These are phyloP conservation scores for Meta bourneti DNA, from an alignment of 2,888 invertebrate genomes.

Conservation along the genomic window DNA sequence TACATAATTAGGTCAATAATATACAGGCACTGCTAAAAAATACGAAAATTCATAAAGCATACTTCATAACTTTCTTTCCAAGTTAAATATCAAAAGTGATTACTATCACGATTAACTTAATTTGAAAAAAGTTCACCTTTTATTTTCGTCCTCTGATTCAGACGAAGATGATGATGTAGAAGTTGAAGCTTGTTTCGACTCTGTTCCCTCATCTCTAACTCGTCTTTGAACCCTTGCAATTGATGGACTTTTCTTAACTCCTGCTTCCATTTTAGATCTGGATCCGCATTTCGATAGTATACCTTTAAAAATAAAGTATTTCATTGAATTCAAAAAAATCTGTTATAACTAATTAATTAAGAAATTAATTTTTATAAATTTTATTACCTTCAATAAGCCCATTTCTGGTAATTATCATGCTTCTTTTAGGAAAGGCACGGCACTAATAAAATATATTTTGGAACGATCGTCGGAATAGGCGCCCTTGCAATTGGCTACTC, in stretches of 20 bases:
- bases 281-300: slow-evolving; percentile 63
- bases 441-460: background rate
- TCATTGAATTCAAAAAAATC: background rate
- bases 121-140: slow-evolving; percentile 20
- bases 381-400: background rate
- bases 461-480: background rate
- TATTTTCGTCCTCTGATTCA: slow-evolving; percentile 53
- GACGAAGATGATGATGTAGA: slow-evolving; percentile 64
- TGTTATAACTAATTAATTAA: background rate
- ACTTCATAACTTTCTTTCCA: no score
- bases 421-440: background rate
- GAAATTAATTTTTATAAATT: background rate
- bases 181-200: slow-evolving; percentile 31
- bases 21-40: no score
- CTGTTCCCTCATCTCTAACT: slow-evolving; percentile 37
- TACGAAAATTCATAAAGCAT: no score
- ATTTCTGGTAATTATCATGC: background rate
- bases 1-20: no score
- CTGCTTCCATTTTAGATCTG: slow-evolving; percentile 63
- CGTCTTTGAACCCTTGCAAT: slow-evolving; percentile 51
- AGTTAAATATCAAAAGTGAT: no score
- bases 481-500: no score
- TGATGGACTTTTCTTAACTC: slow-evolving; percentile 55
- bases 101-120: no score
- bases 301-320: slow-evolving; percentile 8